Percentiles rank a stretch among this genome's conserved stretches.
Evolutionary conservation across 2,797 vertebrate genomes (phyloP).

Genomic region (Pelobates cultripes): DNA sequence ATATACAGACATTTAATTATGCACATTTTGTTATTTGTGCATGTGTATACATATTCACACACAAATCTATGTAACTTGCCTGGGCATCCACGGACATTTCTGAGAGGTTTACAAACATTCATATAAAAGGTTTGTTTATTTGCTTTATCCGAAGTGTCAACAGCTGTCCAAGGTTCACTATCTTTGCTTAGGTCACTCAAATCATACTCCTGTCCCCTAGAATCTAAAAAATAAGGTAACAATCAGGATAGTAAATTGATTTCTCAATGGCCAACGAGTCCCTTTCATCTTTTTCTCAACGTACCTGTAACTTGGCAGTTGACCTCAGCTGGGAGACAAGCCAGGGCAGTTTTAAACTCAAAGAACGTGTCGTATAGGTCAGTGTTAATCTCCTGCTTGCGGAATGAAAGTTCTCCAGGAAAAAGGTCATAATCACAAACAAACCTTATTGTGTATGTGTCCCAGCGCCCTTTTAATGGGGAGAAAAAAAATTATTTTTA

Average conservation of each 20-base stretch:
- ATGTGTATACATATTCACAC: too few relatives aligned
- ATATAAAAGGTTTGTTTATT: slow-evolving; percentile 83
- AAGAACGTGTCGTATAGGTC: slow-evolving; percentile 80
- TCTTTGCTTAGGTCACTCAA: slow-evolving; percentile 83
- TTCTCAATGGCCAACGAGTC: background rate
- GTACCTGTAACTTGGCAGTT: slow-evolving; percentile 87
- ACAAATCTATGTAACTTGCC: slow-evolving; percentile 64
- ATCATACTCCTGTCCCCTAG: slow-evolving; percentile 88
- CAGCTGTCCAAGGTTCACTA: slow-evolving; percentile 79
- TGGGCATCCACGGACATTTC: slow-evolving; percentile 74
- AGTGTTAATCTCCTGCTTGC: slow-evolving; percentile 77
- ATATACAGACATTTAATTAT: too few relatives aligned
- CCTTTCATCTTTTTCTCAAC: background rate
- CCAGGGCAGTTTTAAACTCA: slow-evolving; percentile 87
- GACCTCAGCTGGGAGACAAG: slow-evolving; percentile 85
- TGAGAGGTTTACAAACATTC: slow-evolving; percentile 89
- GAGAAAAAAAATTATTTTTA: slow-evolving; percentile 29
- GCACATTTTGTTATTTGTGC: too few relatives aligned
- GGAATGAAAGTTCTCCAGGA: slow-evolving; percentile 72
- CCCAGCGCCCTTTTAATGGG: slow-evolving; percentile 68
- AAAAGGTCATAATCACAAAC: slow-evolving; percentile 79
- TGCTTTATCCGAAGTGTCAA: slow-evolving; percentile 75
- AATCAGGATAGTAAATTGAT: background rate
- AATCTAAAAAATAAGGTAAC: slow-evolving; percentile 73
- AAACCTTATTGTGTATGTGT: slow-evolving; percentile 84